Base-by-base conservation (phyloP, 2,113 vertebrate species). In the Dipodomys stephensi region DNA sequence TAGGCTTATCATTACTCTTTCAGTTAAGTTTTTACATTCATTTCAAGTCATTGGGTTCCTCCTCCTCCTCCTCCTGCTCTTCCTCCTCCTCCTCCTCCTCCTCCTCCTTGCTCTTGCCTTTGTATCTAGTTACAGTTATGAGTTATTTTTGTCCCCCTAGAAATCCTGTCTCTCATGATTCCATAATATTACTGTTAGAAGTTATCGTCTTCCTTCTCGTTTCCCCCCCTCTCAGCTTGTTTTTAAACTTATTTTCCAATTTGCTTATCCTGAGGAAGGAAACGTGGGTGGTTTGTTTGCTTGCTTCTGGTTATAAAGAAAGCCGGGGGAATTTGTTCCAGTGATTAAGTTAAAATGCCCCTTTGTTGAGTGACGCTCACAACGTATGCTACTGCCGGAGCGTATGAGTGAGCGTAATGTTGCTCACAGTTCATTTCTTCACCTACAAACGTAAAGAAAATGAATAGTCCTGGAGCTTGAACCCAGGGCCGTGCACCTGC, bases 291-390 rank as follows among this genome's bases (percentile, higher is more conserved):
- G 62, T 73, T 73, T 87, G 69, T 90, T 93, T 64, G 39, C 23
- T 79, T 90, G 16, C 46, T 81, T 95, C 20, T 86, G 19, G 12
- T 84, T 96, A 62, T 20, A 44, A 49, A 60, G 32, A 93, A 92
- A 92, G 77, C 6, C 64, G 20, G 49, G 32, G 11, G 7, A 72
- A 65, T 19, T 83, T 93, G 32, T 91, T 67, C 76, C 30, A 67
- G 30, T 88, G 76, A 60, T 7, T 72, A 49, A 68, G 53, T 71
- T 85, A 60, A 32, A 93, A 74, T 72, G 39, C 22, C 60, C n/a
- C 65, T 82, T 64, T 35, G 6, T 32, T 72, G 19, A 80, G 4
- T 60, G 13, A 64, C 23, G 35, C 4, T 27, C 39, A 49, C 12
- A 39, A n/a, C 71, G 57, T 13, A 30, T 4, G 6, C 10, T 57